Percentiles rank a stretch among this genome's conserved stretches.
phyloP scores from a whole-genome alignment of 1,140 invertebrate species.

The Drosophila tropicalis region DNA sequence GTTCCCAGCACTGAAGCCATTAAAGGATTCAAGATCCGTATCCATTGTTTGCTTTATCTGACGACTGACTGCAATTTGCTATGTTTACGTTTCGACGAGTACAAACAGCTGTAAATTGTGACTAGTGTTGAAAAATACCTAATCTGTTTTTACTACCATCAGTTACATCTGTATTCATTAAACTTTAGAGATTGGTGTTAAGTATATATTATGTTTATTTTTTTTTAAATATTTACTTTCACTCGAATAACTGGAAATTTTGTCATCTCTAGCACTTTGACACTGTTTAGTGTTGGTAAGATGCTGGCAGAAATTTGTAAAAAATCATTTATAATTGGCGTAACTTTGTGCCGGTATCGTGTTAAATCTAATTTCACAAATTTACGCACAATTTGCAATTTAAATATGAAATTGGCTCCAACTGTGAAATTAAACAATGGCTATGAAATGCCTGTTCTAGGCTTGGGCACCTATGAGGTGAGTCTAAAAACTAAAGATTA shows the following conservation, averaged over 20 bases:
- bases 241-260: neutral
- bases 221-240: constrained; percentile 10
- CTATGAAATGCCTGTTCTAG: constrained; percentile 86
- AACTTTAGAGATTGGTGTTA: no score
- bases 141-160: no score
- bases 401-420: constrained; percentile 70
- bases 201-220: constrained; percentile 1
- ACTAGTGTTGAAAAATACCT: no score
- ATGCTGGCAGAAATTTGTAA: neutral
- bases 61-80: neutral
- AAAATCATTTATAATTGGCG: neutral
- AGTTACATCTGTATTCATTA: no score
- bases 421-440: constrained; percentile 85
- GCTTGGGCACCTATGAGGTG: constrained; percentile 87
- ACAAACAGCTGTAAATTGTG: no score
- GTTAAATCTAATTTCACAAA: neutral
- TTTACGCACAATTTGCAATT: constrained; percentile 2
- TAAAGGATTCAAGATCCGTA: constrained; percentile 64
- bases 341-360: neutral
- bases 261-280: neutral
- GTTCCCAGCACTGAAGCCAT: constrained; percentile 51
- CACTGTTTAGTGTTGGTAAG: constrained; percentile 26
- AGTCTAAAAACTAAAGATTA: constrained; percentile 43
- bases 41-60: constrained; percentile 36
- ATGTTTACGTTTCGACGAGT: neutral